A percentile compares a stretch with the other conserved stretches of the same genome.
Evolutionary conservation across 2,888 invertebrate species (phyloP).

Genomic region (Thymelicus sylvestris): DNA sequence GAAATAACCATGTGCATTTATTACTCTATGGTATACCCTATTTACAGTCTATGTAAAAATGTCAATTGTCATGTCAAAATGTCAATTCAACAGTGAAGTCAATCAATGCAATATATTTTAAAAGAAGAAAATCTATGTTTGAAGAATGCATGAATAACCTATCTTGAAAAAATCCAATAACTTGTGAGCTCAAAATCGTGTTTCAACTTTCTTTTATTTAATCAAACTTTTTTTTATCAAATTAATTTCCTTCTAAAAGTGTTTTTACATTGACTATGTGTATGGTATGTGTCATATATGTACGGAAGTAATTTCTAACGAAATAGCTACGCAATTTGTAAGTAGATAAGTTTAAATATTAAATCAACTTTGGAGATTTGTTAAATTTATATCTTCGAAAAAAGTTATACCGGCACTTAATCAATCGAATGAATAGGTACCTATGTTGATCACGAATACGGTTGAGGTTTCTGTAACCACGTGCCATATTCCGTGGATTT

Average conservation of each 20-base stretch:
- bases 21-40: too few relatives aligned
- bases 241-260: background rate
- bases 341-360: constrained; percentile 8
- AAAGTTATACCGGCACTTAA: background rate
- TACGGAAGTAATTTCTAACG: constrained; percentile 10
- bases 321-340: constrained; percentile 31
- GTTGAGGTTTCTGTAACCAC: constrained; percentile 17
- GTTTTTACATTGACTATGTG: background rate
- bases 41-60: too few relatives aligned
- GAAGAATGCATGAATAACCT: constrained; percentile 18
- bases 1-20: too few relatives aligned
- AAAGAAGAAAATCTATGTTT: constrained; percentile 3
- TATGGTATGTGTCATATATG: background rate
- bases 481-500: constrained; percentile 15
- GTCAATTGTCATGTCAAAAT: too few relatives aligned
- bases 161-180: background rate
- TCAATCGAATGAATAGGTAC: background rate
- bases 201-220: background rate
- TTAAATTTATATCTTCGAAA: background rate
- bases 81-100: too few relatives aligned
- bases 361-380: background rate
- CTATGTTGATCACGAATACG: background rate
- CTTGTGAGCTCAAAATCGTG: background rate
- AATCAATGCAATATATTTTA: too few relatives aligned
- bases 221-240: background rate